Base-by-base conservation (phyloP, 1,140 invertebrate species). In the Bombus waltoni region DNA sequence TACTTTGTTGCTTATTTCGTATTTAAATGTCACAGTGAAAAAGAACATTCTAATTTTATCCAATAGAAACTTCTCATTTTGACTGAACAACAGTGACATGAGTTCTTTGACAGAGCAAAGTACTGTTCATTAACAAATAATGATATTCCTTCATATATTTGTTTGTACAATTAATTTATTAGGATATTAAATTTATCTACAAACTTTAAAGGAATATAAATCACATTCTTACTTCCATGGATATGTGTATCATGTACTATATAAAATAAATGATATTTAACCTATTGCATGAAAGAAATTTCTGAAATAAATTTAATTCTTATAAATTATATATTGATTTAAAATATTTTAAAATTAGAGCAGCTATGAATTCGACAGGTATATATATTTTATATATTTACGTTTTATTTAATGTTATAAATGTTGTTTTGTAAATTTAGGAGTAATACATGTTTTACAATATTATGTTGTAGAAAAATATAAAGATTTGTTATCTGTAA, bases 351-450 rank as follows among this genome's bases (percentile, higher is more conserved):
- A 35, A 44, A 77, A 70, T 32, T 78, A 2, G 1, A 32, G 10
- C 35, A 72, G 8, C 47, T 47, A 85, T 85, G 83, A 85, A 38
- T 65, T 62, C 70, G 3, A 47, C 35, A 85, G 76, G 83, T 85
- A 80, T 38, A 80, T 38, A 25, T 40, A 44, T 73, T 47, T 38
- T 15, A 32, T 22, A n/a, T 28, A 53, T 66, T 53, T 25, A n/a
- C 22, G 22, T 65, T 47, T 47, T 13, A 47, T 1, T 25, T 35
- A 13, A 57, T 65, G 65, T 28, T 38, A 8, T 28, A 22, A 35
- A 40, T 38, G 65, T 62, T 15, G 22, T 32, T 70, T 10, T 11
- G 6, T 28, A 74, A 35, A 47, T 65, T 25, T 18, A 35, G 9
- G 47, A 15, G 28, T 10, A 10, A 4, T 70, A 32, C 57, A 9